These are phyloP conservation scores for Cotesia congregata DNA, from an alignment of 2,888 invertebrate genomes.

Conservation along the genomic window DNA sequence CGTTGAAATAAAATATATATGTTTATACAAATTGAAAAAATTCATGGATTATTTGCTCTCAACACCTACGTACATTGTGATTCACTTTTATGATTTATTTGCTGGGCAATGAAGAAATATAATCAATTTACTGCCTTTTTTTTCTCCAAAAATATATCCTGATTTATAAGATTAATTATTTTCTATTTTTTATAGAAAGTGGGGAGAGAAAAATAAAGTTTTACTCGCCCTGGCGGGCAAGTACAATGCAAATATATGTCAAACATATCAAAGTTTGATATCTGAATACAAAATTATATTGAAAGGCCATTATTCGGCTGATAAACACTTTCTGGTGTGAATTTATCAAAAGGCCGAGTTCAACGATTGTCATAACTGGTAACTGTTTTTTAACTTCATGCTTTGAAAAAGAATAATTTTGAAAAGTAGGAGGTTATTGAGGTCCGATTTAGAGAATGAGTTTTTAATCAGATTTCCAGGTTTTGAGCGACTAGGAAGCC, in stretches of 20 bases:
- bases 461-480: not conserved
- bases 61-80: not conserved
- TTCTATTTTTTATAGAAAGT: not conserved
- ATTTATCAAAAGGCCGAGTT: not conserved
- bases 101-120: not conserved
- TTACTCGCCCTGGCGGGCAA: too few species aligned
- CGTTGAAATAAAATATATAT: not conserved
- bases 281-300: not conserved
- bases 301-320: not conserved
- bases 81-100: not conserved
- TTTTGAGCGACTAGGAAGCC: not conserved
- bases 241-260: not conserved
- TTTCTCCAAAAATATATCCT: not conserved
- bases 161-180: not conserved
- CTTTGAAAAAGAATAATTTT: too few species aligned
- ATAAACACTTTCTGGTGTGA: not conserved
- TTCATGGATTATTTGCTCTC: not conserved
- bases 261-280: not conserved
- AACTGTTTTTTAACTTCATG: too few species aligned
- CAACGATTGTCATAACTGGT: not conserved
- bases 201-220: too few species aligned
- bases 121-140: not conserved
- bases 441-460: too few species aligned
- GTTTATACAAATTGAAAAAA: not conserved
- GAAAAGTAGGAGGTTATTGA: too few species aligned